phyloP scores from a whole-genome alignment of 2,888 invertebrate genomes.

The Horisme vitalbata region DNA sequence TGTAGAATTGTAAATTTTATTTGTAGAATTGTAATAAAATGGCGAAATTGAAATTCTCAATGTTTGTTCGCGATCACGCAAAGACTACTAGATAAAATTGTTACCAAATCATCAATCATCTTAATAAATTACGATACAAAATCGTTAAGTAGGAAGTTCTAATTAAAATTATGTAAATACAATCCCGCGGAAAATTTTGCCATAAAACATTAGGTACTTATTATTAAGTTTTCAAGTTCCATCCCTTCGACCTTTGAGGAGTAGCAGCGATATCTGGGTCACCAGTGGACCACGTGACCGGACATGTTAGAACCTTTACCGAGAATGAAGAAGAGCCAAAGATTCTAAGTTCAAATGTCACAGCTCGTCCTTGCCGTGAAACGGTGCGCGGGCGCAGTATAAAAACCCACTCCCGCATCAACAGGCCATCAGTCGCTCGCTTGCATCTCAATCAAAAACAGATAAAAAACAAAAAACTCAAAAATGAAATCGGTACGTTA shows the following conservation, averaged over 20 bases:
- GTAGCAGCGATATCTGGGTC: constrained; percentile 13
- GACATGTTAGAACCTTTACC: constrained; percentile 56
- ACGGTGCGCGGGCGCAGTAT: constrained; percentile 52
- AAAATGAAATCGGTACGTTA: constrained; percentile 80
- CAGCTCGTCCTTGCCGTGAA: constrained; percentile 64
- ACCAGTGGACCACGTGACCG: constrained; percentile 41
- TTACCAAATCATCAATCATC: no score
- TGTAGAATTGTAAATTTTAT: no score
- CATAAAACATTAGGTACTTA: no score
- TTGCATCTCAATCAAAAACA: constrained; percentile 52
- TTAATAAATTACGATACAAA: no score
- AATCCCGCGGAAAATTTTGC: background rate
- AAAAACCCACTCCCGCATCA: constrained; percentile 50
- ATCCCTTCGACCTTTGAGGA: constrained; percentile 4
- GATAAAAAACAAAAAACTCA: constrained; percentile 41
- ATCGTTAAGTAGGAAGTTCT: no score
- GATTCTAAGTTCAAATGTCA: constrained; percentile 79
- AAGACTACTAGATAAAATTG: no score
- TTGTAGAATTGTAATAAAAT: no score
- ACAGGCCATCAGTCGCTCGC: constrained; percentile 67
- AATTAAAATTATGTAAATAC: no score
- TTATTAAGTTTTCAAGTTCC: no score
- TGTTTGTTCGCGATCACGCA: no score
- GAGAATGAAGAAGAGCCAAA: constrained; percentile 43
- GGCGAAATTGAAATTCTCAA: no score